These are phyloP conservation scores for Pimpla rufipes DNA, from an alignment of 2,888 invertebrate species.

Conservation along the genomic window DNA sequence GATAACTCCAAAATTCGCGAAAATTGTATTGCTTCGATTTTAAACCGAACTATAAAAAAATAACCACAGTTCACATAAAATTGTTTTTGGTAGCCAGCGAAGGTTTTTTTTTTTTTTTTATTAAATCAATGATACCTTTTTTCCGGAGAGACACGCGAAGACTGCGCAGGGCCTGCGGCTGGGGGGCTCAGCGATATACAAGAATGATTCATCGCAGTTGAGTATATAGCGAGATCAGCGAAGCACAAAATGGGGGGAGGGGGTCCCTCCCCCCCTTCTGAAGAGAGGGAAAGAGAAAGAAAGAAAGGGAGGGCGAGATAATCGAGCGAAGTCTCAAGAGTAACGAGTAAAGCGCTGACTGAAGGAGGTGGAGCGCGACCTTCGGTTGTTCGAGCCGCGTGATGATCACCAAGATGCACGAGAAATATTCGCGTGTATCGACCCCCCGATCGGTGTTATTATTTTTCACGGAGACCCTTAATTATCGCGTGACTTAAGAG, in stretches of 20 bases:
- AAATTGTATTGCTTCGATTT: no score
- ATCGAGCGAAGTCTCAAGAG: constrained; percentile 19
- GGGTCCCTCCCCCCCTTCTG: no score
- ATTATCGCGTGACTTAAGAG: constrained; percentile 44
- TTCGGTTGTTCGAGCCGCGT: constrained; percentile 3
- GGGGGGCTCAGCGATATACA: neutral
- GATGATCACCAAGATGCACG: constrained; percentile 8
- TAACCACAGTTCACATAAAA: no score
- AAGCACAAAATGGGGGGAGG: no score
- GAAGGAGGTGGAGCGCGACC: constrained; percentile 38
- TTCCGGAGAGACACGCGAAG: constrained; percentile 26
- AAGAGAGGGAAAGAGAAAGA: no score
- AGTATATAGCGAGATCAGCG: constrained; percentile 8
- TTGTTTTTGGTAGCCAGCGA: no score
- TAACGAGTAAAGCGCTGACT: constrained; percentile 19
- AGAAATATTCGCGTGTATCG: constrained; percentile 16
- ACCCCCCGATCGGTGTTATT: constrained; percentile 9
- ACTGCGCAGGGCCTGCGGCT: constrained; percentile 11
- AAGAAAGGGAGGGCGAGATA: neutral
- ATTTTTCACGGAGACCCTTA: neutral
- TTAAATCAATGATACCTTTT: no score
- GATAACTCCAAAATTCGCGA: no score
- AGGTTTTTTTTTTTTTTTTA: no score
- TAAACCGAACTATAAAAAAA: no score
- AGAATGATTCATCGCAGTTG: constrained; percentile 48